Conservation (phyloP, 2,888 invertebrate genomes). For the Clepsis dumicolana region DNA sequence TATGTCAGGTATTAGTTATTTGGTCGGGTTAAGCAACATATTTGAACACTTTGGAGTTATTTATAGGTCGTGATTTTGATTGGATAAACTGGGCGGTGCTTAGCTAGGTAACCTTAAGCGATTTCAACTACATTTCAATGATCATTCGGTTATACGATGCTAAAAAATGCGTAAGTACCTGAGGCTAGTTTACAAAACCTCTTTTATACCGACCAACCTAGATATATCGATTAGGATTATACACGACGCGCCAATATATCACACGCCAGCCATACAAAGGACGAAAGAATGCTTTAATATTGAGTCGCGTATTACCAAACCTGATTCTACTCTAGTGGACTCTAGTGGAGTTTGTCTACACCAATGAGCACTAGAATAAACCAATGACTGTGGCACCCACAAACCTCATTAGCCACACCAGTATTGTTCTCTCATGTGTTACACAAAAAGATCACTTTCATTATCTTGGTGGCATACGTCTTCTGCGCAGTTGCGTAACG, state of each 20-base stretch:
- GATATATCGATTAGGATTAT: background rate
- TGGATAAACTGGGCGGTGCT: background rate
- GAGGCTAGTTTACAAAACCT: no score
- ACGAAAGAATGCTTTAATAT: background rate
- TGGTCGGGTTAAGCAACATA: slow-evolving; percentile 1
- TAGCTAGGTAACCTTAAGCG: background rate
- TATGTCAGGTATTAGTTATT: slow-evolving; percentile 18
- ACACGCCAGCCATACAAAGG: background rate
- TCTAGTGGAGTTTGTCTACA: background rate
- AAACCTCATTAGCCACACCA: slow-evolving; percentile 66
- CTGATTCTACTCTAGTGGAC: background rate
- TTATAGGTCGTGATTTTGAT: background rate
- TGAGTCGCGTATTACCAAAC: background rate
- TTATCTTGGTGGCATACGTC: slow-evolving; percentile 75
- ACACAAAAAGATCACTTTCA: slow-evolving; percentile 77
- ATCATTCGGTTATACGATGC: no score
- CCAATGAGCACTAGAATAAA: slow-evolving; percentile 10
- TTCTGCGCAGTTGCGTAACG: slow-evolving; percentile 72
- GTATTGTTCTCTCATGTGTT: slow-evolving; percentile 78
- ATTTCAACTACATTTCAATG: background rate
- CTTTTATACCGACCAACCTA: no score
- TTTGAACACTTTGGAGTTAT: background rate
- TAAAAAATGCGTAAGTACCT: no score
- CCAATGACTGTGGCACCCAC: slow-evolving; percentile 56
- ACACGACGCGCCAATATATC: background rate